Evolutionary conservation across 1,140 invertebrate species (phyloP).

Genomic region (Apolygus lucorum): DNA sequence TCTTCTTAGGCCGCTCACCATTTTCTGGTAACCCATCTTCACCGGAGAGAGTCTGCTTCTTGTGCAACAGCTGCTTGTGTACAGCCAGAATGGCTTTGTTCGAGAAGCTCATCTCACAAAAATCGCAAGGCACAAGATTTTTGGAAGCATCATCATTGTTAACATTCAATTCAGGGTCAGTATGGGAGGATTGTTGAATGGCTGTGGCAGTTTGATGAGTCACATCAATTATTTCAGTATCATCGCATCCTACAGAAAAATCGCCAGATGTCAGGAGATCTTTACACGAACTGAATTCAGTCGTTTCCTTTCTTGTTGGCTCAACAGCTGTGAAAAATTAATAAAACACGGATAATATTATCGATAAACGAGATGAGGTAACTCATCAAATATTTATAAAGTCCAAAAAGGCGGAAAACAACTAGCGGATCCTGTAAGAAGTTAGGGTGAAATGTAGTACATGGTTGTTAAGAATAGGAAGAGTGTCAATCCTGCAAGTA

Average conservation of each 20-base stretch:
- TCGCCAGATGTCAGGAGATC: constrained; percentile 26
- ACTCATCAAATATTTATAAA: too few species aligned
- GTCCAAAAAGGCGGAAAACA: too few species aligned
- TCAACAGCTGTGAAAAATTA: too few species aligned
- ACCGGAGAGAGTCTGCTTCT: background rate
- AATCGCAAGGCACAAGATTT: constrained; percentile 12
- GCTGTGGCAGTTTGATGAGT: background rate
- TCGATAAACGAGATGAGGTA: too few species aligned
- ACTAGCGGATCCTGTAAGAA: too few species aligned
- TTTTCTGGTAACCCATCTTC: constrained; percentile 11
- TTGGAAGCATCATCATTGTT: background rate
- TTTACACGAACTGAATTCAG: constrained; percentile 24
- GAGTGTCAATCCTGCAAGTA: too few species aligned
- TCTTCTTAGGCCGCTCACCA: background rate
- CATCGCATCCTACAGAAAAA: constrained; percentile 23
- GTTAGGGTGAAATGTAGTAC: too few species aligned
- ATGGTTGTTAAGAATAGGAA: too few species aligned
- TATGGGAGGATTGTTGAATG: background rate
- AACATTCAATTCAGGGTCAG: too few species aligned
- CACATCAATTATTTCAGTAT: constrained; percentile 14
- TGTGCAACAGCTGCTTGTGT: constrained; percentile 65
- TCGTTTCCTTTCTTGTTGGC: background rate
- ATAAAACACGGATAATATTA: too few species aligned
- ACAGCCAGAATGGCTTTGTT: constrained; percentile 58
- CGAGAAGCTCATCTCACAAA: constrained; percentile 58